phyloP scores from a whole-genome alignment of 2,113 vertebrate species.

The pig (Sus scrofa) region DNA sequence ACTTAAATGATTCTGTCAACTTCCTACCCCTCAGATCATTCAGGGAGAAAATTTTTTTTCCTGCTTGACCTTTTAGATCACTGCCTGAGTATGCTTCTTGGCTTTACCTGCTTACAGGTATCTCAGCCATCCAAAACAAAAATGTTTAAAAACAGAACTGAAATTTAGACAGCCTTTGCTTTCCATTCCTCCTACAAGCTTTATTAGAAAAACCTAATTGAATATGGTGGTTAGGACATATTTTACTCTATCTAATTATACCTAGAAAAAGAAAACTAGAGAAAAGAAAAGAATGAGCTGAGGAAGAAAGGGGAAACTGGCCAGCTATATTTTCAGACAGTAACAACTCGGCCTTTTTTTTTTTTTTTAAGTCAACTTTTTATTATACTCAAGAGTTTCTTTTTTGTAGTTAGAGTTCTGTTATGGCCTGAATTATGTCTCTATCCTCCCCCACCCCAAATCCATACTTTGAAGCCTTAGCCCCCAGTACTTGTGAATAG shows the following conservation, averaged over 20 bases:
- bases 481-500: background rate
- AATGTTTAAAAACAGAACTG: background rate
- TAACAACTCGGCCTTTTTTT: background rate
- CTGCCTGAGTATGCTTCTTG: background rate
- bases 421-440: background rate
- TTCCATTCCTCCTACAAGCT: background rate
- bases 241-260: constrained; percentile 22
- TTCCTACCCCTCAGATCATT: constrained; percentile 15
- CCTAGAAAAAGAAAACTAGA: background rate
- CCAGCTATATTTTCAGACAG: constrained; percentile 15
- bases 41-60: background rate
- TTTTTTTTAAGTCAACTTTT: background rate
- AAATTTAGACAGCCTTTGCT: constrained; percentile 27
- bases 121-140: constrained; percentile 18
- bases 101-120: background rate
- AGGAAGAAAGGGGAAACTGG: background rate
- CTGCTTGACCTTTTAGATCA: constrained; percentile 30
- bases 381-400: constrained; percentile 22
- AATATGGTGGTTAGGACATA: background rate
- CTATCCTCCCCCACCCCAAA: background rate
- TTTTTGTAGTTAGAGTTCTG: constrained; percentile 39
- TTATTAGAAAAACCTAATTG: constrained; percentile 10
- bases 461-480: background rate
- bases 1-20: background rate
- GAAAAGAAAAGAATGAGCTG: background rate